These are phyloP conservation scores for Gerris buenoi DNA, from an alignment of 1,140 invertebrate species.

Conservation along the genomic window DNA sequence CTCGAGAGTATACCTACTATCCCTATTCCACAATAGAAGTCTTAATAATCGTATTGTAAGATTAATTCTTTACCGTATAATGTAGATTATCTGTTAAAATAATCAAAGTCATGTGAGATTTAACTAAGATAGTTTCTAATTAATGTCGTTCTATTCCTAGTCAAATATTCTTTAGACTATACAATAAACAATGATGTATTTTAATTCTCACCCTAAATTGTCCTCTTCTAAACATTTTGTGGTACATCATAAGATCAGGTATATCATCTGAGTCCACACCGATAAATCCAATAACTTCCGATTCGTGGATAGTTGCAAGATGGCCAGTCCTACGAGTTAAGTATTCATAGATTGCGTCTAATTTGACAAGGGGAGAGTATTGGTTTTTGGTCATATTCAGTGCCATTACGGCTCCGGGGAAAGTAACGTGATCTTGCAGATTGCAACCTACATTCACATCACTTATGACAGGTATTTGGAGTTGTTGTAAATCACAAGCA, in stretches of 20 bases:
- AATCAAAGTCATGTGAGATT: too few species aligned
- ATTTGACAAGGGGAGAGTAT: background rate
- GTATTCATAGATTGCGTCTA: constrained; percentile 12
- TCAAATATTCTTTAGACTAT: too few species aligned
- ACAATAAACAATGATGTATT: too few species aligned
- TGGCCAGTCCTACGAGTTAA: constrained; percentile 11
- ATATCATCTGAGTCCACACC: constrained; percentile 27
- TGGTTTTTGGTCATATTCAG: constrained; percentile 7
- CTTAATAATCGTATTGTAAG: too few species aligned
- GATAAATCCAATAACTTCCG: constrained; percentile 30
- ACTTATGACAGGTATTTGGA: constrained; percentile 12
- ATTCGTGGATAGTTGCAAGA: constrained; percentile 30
- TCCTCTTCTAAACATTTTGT: constrained; percentile 3
- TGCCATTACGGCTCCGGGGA: constrained; percentile 10
- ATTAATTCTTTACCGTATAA: too few species aligned
- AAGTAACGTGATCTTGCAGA: constrained; percentile 13
- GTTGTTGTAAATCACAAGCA: constrained; percentile 26
- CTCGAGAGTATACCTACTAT: too few species aligned
- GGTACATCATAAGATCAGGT: constrained; percentile 29
- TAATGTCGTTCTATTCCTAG: too few species aligned
- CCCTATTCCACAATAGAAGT: too few species aligned
- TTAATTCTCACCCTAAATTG: background rate
- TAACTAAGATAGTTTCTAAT: too few species aligned
- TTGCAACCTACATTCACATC: constrained; percentile 11
- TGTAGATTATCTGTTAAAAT: too few species aligned